Evolutionary conservation across 2,888 invertebrate genomes (phyloP).

Genomic region (Machimus atricapillus): DNA sequence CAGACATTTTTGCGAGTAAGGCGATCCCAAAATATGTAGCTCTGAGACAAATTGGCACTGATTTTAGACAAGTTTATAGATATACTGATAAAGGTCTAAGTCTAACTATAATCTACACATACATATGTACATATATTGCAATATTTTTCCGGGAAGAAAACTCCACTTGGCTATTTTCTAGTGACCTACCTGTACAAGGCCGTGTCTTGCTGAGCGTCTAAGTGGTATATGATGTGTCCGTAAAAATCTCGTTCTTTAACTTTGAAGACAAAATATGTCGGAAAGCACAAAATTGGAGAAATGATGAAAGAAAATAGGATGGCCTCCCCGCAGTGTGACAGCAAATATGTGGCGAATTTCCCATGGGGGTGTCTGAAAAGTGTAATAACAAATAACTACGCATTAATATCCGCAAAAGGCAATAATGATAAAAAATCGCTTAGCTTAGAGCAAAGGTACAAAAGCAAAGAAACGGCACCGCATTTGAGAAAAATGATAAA

Average conservation of each 20-base stretch:
- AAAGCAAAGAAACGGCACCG: neutral
- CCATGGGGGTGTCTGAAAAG: constrained; percentile 77
- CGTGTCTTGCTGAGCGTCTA: constrained; percentile 57
- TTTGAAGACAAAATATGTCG: constrained; percentile 79
- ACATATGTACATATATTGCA: neutral
- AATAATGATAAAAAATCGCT: neutral
- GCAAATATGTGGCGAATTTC: constrained; percentile 77
- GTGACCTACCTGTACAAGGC: constrained; percentile 56
- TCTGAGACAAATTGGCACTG: neutral
- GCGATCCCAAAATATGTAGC: neutral
- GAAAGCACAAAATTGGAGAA: constrained; percentile 82
- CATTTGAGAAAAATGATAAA: neutral
- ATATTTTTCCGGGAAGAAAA: neutral
- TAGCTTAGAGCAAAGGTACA: neutral
- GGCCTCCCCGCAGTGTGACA: constrained; percentile 77
- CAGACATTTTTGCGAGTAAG: neutral
- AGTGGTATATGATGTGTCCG: constrained; percentile 53
- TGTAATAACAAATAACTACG: neutral
- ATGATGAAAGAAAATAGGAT: constrained; percentile 78
- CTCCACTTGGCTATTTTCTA: neutral
- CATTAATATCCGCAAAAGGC: neutral
- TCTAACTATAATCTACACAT: neutral
- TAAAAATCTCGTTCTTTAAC: constrained; percentile 57
- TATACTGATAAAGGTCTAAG: neutral
- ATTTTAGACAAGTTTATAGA: neutral